A percentile compares a stretch with the other conserved stretches of the same genome.
Evolutionary conservation across 2,888 invertebrate species (phyloP).

Genomic region (Altica lythri): DNA sequence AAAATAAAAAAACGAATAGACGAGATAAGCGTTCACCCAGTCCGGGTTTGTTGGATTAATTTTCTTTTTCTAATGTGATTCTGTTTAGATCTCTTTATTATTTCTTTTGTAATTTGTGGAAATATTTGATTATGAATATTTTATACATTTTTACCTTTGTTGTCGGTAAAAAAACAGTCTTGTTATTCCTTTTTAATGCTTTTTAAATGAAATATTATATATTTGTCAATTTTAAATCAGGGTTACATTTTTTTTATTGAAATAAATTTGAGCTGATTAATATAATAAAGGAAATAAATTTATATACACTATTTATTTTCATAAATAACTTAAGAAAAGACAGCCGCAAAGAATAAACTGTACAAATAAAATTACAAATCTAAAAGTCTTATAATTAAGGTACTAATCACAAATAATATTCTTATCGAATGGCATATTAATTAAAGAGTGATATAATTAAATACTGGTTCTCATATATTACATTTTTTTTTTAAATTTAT

Average conservation of each 20-base stretch:
- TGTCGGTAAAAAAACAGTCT: no score
- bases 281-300: constrained; percentile 10
- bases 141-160: no score
- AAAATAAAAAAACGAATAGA: constrained; percentile 49
- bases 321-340: constrained; percentile 37
- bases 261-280: no score
- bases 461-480: no score
- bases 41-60: constrained; percentile 45
- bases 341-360: constrained; percentile 35
- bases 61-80: constrained; percentile 19
- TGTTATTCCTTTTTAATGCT: no score
- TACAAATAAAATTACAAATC: constrained; percentile 29
- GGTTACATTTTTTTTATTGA: no score
- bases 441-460: no score
- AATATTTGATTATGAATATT: no score
- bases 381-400: constrained; percentile 34
- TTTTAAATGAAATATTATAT: no score
- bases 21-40: constrained; percentile 50
- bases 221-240: no score
- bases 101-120: no score
- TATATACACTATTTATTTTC: constrained; percentile 35
- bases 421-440: constrained; percentile 36
- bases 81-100: constrained; percentile 26
- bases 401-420: constrained; percentile 34
- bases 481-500: constrained; percentile 30